Conservation (phyloP, 1,140 invertebrate genomes). For the Drusus annulatus region DNA sequence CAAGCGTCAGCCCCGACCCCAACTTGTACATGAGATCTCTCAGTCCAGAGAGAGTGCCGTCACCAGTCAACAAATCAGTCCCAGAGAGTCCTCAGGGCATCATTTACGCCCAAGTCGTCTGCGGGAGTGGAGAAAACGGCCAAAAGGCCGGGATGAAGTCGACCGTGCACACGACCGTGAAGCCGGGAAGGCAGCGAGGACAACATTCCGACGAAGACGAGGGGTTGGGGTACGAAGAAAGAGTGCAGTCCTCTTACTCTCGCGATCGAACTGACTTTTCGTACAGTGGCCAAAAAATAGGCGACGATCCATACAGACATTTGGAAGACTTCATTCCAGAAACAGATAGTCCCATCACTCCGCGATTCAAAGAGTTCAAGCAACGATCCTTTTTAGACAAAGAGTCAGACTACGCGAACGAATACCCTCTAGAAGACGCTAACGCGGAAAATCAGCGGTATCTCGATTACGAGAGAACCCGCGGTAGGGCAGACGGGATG, state of each 20-base stretch:
- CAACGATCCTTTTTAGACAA: slow-evolving; percentile 67
- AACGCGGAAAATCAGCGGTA: slow-evolving; percentile 35
- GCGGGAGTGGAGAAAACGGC: slow-evolving; percentile 67
- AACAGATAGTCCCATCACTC: slow-evolving; percentile 68
- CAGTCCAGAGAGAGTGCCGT: slow-evolving; percentile 66
- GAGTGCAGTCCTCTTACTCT: slow-evolving; percentile 57
- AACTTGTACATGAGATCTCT: slow-evolving; percentile 68
- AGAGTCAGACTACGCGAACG: slow-evolving; percentile 69
- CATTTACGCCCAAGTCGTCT: slow-evolving; percentile 84
- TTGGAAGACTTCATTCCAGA: slow-evolving; percentile 62
- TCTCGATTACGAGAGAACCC: slow-evolving; percentile 70
- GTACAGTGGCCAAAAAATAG: slow-evolving; percentile 64
- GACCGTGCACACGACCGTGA: slow-evolving; percentile 72
- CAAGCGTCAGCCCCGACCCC: slow-evolving; percentile 71
- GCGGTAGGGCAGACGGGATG: slow-evolving; percentile 79
- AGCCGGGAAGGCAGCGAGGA: slow-evolving; percentile 64
- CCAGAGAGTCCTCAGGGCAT: slow-evolving; percentile 68
- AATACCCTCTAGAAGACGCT: slow-evolving; percentile 59
- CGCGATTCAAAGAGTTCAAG: slow-evolving; percentile 68
- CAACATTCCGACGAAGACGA: slow-evolving; percentile 82
- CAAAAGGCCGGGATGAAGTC: slow-evolving; percentile 66
- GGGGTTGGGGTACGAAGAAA: slow-evolving; percentile 78
- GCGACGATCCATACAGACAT: slow-evolving; percentile 63
- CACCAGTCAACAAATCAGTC: slow-evolving; percentile 66
- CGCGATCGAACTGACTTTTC: slow-evolving; percentile 64